Conservation (phyloP, 2,888 invertebrate species). For the Ferrisia virgata region DNA sequence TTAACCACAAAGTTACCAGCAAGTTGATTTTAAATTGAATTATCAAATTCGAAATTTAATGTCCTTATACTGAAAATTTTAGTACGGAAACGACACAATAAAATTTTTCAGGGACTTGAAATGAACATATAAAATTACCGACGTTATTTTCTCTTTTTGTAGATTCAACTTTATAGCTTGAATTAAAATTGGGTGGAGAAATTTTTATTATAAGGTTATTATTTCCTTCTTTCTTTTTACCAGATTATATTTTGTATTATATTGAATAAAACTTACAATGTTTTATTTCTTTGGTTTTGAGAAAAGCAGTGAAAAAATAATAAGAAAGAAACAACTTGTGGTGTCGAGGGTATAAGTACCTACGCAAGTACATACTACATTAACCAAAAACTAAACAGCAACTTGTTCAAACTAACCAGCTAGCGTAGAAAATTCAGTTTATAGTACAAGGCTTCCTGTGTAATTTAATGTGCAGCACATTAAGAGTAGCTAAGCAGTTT, state of each 20-base stretch:
- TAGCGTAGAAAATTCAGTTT: too few relatives aligned
- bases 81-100: not conserved
- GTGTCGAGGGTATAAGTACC: too few relatives aligned
- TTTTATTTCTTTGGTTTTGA: not conserved
- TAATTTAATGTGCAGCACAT: too few relatives aligned
- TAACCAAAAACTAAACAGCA: too few relatives aligned
- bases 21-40: conserved; percentile 9
- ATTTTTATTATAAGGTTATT: not conserved
- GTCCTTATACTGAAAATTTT: not conserved
- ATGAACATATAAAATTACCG: not conserved
- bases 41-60: not conserved
- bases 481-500: too few relatives aligned
- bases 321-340: not conserved
- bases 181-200: not conserved
- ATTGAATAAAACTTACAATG: not conserved
- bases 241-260: not conserved
- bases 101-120: conserved; percentile 11
- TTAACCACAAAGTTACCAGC: not conserved
- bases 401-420: too few relatives aligned
- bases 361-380: too few relatives aligned
- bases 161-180: not conserved
- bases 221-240: conserved; percentile 11
- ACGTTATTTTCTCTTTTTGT: not conserved
- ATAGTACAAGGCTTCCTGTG: too few relatives aligned
- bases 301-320: not conserved